Evolutionary conservation across 2,113 vertebrate species (phyloP).

Genomic region (Protomyctophum bolini): DNA sequence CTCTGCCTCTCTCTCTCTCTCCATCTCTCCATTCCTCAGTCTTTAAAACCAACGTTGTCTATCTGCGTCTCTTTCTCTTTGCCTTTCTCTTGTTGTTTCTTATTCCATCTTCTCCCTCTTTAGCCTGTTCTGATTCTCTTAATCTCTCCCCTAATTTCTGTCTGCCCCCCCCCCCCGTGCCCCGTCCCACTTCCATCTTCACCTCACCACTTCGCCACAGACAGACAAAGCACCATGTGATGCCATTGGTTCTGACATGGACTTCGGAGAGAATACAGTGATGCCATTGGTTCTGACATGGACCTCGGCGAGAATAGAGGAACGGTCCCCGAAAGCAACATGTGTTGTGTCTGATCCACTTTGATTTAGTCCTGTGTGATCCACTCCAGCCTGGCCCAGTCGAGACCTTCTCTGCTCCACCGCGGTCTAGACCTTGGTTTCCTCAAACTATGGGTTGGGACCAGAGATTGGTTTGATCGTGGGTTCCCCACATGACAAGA

Average conservation of each 20-base stretch:
- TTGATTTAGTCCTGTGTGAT: conserved; percentile 38
- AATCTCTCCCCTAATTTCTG: conserved; percentile 9
- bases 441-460: conserved; percentile 15
- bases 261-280: conserved; percentile 40
- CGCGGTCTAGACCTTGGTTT: conserved; percentile 9
- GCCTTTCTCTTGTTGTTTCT: conserved; percentile 1
- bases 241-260: conserved; percentile 54
- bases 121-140: neutral
- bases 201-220: conserved; percentile 37
- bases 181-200: neutral
- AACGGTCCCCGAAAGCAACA: conserved; percentile 34
- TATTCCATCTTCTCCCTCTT: neutral
- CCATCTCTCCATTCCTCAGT: conserved; percentile 8
- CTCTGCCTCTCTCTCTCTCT: conserved; percentile 21
- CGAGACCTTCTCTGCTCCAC: conserved; percentile 19
- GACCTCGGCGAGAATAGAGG: conserved; percentile 33
- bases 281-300: conserved; percentile 57
- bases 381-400: conserved; percentile 20
- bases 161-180: neutral
- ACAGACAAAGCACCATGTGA: conserved; percentile 43
- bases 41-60: conserved; percentile 2
- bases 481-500: conserved; percentile 29
- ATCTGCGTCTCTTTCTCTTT: conserved; percentile 14
- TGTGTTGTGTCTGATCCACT: conserved; percentile 54
- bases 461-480: conserved; percentile 2